Base-by-base conservation (phyloP, 2,113 vertebrate species). In the Illadopsis cleaveri region DNA sequence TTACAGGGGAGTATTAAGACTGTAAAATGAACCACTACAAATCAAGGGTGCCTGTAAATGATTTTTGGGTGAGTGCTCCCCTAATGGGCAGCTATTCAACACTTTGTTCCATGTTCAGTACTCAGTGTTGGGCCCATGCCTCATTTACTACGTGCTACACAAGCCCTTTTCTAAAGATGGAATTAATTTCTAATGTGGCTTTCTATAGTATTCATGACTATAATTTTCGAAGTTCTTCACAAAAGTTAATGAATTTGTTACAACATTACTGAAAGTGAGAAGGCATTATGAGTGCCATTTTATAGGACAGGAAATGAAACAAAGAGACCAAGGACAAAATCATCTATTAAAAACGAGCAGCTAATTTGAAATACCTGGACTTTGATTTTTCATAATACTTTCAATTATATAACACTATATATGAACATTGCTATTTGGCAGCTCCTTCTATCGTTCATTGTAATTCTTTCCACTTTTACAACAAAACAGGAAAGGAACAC, bases 241-340 rank as follows among this genome's bases (percentile, higher is more conserved):
- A 90, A 95, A 96, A 86, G 62, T 78, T 93, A 94, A 96, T 95
- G 66, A 93, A 96, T 94, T 93, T 86, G 82, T 96, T 85, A 92
- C 57, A 82, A 83, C 64, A 58, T 81, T 73, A 83, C 73, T 51
- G 44, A 65, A 93, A 60, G 83, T 28, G 62, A 86, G 66, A 58
- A 93, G 45, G 38, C 30, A 62, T 83, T 94, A 82, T 66, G 68
- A 92, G 72, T n/a, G 76, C 47, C 64, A 78, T 93, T 90, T 90
- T 90, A 75, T 7, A 81, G 60, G 48, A 30, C 44, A 88, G 69
- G 68, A 92, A 95, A 94, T 89, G 76, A 96, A 88, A 96, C 47
- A 69, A 64, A 75, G 72, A 89, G 50, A 91, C 17, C 54, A 94
- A 95, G 82, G 87, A 80, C 68, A 96, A 82, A 94, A 75, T 15